Conservation (phyloP, 2,797 vertebrate genomes). For the Lacerta agilis region DNA sequence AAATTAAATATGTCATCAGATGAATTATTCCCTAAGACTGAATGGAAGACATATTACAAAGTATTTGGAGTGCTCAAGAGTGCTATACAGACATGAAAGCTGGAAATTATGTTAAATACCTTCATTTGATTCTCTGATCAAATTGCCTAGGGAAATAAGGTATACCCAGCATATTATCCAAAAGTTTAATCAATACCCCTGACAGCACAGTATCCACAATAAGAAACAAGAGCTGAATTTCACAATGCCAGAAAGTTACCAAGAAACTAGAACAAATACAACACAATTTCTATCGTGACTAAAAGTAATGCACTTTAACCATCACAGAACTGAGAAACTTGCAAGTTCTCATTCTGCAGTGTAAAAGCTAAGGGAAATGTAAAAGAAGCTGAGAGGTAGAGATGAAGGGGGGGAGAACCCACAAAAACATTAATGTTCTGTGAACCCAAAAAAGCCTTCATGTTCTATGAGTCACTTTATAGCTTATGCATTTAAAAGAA, state of each 20-base stretch:
- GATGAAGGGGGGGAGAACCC: not conserved
- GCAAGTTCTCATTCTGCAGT: not conserved
- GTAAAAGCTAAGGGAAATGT: not conserved
- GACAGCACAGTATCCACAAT: constrained; percentile 24
- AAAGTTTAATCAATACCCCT: not conserved
- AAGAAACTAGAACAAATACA: constrained; percentile 3
- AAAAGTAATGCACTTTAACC: not conserved
- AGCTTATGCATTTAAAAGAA: not conserved
- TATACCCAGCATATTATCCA: not conserved
- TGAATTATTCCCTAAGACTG: not conserved
- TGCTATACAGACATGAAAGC: not conserved
- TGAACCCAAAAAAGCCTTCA: not conserved
- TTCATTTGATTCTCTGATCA: constrained; percentile 9
- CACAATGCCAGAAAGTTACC: not conserved
- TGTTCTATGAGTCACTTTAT: too few species aligned
- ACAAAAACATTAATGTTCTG: not conserved
- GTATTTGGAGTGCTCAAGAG: not conserved
- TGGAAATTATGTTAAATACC: not conserved
- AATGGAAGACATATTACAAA: not conserved
- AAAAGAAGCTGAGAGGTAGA: not conserved
- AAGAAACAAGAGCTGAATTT: constrained; percentile 18
- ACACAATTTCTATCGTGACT: not conserved
- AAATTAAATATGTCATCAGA: not conserved
- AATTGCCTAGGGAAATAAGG: not conserved
- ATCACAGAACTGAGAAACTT: not conserved